Evolutionary conservation across 2,888 invertebrate species (phyloP).

Genomic region (Orchesellides sinensis): DNA sequence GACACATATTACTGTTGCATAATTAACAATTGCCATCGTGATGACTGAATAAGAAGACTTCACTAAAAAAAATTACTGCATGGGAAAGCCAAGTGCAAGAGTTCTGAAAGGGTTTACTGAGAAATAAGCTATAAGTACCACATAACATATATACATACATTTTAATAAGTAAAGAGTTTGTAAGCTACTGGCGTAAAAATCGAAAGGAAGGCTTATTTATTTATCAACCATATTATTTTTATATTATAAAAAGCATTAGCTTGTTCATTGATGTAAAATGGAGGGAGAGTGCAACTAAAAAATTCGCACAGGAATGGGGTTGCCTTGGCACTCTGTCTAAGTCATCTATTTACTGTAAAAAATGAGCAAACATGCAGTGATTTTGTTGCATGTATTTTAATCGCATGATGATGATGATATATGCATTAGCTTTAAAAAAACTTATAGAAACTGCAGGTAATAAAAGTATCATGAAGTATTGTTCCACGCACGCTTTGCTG

Average conservation of each 20-base stretch:
- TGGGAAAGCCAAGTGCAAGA: not conserved
- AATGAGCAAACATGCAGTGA: conserved; percentile 14
- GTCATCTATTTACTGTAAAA: conserved; percentile 28
- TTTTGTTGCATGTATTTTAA: conserved; percentile 37
- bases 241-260: not conserved
- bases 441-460: too few relatives aligned
- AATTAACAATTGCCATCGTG: conserved; percentile 39
- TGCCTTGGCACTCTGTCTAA: conserved; percentile 59
- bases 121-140: not conserved
- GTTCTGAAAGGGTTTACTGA: not conserved
- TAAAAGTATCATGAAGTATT: conserved; percentile 8
- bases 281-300: conserved; percentile 52
- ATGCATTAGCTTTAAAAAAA: too few relatives aligned
- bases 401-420: conserved; percentile 5
- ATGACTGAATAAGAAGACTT: conserved; percentile 31
- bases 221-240: not conserved
- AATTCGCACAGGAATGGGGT: conserved; percentile 68
- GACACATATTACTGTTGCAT: conserved; percentile 29
- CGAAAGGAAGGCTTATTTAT: conserved; percentile 37
- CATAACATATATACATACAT: not conserved
- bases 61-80: not conserved
- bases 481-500: not conserved
- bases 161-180: conserved; percentile 11
- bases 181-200: conserved; percentile 36
- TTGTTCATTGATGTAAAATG: not conserved